Evolutionary conservation across 2,888 invertebrate species (phyloP), one percentile per base, ranked within the genome.

Genomic region (Scaptomyza cyrtandrae): DNA sequence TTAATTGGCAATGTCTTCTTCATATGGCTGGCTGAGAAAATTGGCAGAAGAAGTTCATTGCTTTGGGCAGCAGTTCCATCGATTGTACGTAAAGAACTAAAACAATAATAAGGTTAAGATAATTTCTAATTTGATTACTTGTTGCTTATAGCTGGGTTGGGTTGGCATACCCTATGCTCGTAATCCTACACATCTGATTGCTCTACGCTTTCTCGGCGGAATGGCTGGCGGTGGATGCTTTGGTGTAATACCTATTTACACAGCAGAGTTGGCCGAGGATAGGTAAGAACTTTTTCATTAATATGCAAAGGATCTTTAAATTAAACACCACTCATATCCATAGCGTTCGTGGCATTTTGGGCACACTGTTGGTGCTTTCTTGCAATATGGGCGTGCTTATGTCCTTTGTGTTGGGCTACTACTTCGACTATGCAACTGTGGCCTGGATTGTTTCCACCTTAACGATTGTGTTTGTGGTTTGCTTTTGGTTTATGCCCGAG

Each of bases 271-370:
- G 45, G 86, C 92, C 0, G 88, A 91, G 45, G 90, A 90, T 35
- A 83, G 81, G 91, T 37, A n/a, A 37, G 37, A 11, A 4, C 11
- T 13, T 35, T 35, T 35, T 35, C 33, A 35, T 19, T 19, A 19
- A 19, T 19, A 19, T 19, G 19, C 19, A 19, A 19, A 19, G 19
- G 19, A 19, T 11, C 1, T 24, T 24, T 4, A 24, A 4, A 24
- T 5, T 24, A 5, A 24, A 24, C 19, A 5, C 5, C n/a, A 0
- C n/a, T 5, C 7, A 19, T n/a, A n/a, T n/a, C 10, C 10, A 3
- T 53, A 92, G 92, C 7, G 82, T 92, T 14, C 91, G 92, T 2
- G 92, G 92, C 10, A 71, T 78, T 37, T 61, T 92, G 67, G 92
- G 92, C 5, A 91, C 92, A 3, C 77, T 90, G 4, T 37, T 92